These are phyloP conservation scores for Xenopus borealis DNA, from an alignment of 2,113 vertebrate species.

Conservation along the genomic window DNA sequence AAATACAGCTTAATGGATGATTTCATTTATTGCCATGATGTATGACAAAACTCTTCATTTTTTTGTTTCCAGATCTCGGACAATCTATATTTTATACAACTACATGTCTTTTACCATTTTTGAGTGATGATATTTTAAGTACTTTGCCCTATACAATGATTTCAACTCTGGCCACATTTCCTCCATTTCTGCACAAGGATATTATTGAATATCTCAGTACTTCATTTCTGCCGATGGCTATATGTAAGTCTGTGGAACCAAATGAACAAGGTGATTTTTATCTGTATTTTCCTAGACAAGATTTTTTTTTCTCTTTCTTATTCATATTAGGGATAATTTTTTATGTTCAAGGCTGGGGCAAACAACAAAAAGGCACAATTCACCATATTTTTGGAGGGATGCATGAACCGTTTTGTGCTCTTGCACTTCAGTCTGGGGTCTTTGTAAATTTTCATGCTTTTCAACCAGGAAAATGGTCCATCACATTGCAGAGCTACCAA, in stretches of 20 bases:
- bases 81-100: conserved; percentile 99
- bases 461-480: too few relatives aligned
- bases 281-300: too few relatives aligned
- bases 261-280: too few relatives aligned
- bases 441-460: too few relatives aligned
- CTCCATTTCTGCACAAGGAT: conserved; percentile 99
- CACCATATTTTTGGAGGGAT: too few relatives aligned
- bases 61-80: conserved; percentile 87
- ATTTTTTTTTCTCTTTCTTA: too few relatives aligned
- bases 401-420: too few relatives aligned
- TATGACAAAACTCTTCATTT: conserved; percentile 48
- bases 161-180: conserved; percentile 97
- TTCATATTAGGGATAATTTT: too few relatives aligned
- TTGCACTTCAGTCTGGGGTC: too few relatives aligned
- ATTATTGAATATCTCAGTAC: conserved; percentile 98
- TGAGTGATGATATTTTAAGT: conserved; percentile 98
- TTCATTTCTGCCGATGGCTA: conserved; percentile 98
- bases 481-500: too few relatives aligned
- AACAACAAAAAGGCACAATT: too few relatives aligned
- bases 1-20: background rate
- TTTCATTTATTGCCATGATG: background rate
- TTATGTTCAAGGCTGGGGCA: too few relatives aligned
- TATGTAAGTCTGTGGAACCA: conserved; percentile 80
- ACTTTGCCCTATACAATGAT: conserved; percentile 99
- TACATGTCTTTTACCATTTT: conserved; percentile 96